phyloP scores from a whole-genome alignment of 2,113 vertebrate species.

The Cricetomys ansorgei region DNA sequence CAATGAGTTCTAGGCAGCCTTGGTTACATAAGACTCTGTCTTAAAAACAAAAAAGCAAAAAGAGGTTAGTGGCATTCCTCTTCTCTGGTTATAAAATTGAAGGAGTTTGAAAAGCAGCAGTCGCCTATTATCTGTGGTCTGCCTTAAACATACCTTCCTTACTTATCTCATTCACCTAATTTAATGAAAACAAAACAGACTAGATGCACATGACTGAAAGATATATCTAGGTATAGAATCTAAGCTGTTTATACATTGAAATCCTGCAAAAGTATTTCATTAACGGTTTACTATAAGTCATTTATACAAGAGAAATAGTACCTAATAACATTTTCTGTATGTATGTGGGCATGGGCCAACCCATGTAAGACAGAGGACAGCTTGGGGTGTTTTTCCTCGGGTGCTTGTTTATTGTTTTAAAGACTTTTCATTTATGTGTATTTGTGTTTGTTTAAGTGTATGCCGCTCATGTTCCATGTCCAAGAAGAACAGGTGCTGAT shows the following conservation, averaged over 20 bases:
- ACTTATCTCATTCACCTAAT: background rate
- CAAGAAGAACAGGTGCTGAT: background rate
- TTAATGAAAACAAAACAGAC: background rate
- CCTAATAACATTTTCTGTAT: background rate
- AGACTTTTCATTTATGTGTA: background rate
- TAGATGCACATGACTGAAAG: background rate
- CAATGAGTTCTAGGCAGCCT: background rate
- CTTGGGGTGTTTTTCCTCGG: background rate
- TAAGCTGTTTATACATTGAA: background rate
- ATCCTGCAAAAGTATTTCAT: conserved; percentile 18
- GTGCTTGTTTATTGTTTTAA: background rate
- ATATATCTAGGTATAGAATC: background rate
- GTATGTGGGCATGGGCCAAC: background rate
- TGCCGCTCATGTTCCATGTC: background rate
- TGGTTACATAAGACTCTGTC: background rate
- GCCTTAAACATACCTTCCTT: background rate
- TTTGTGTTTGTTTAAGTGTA: background rate
- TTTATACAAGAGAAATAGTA: background rate
- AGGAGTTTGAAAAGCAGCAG: background rate
- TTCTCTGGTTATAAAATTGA: conserved; percentile 33
- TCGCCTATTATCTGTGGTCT: background rate
- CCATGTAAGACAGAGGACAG: background rate
- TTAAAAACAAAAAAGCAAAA: background rate
- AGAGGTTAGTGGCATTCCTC: background rate
- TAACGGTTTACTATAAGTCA: background rate